These are phyloP conservation scores for Hedychridium roseum DNA, from an alignment of 2,888 invertebrate species.

Conservation along the genomic window DNA sequence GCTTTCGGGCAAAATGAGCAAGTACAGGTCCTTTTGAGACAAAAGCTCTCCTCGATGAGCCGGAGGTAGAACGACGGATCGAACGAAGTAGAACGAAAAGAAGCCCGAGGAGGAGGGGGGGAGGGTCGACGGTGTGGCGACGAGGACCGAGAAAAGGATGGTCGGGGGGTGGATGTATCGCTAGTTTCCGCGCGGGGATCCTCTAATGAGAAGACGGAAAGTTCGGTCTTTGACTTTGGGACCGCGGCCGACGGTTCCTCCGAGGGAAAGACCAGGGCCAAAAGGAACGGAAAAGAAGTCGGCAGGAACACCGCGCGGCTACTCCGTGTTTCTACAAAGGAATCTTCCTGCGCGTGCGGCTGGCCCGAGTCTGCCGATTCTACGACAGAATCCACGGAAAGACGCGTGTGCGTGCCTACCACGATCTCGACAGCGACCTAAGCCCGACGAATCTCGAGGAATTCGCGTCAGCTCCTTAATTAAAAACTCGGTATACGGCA, in stretches of 20 bases:
- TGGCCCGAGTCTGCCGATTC: too few relatives aligned
- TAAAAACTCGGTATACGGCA: slow-evolving; percentile 58
- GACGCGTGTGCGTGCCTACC: slow-evolving; percentile 6
- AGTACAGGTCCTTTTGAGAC: slow-evolving; percentile 59
- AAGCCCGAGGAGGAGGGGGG: slow-evolving; percentile 8
- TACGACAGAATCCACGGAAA: too few relatives aligned
- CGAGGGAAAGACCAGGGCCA: slow-evolving; percentile 35
- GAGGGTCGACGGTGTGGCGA: slow-evolving; percentile 18
- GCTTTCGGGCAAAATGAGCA: slow-evolving; percentile 53
- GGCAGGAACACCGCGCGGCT: slow-evolving; percentile 31
- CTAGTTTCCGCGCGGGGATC: slow-evolving; percentile 34
- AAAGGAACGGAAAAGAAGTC: slow-evolving; percentile 24
- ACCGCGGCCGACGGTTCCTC: slow-evolving; percentile 31
- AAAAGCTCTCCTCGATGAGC: slow-evolving; percentile 47
- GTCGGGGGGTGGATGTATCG: slow-evolving; percentile 37
- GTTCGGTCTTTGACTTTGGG: slow-evolving; percentile 49
- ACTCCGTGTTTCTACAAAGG: slow-evolving; percentile 41
- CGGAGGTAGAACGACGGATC: slow-evolving; percentile 20
- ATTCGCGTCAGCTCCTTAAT: slow-evolving; percentile 56
- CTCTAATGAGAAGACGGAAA: slow-evolving; percentile 48
- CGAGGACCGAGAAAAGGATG: slow-evolving; percentile 1
- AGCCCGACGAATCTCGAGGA: slow-evolving; percentile 49
- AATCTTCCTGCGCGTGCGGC: too few relatives aligned
- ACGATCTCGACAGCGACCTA: slow-evolving; percentile 15
- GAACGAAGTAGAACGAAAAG: slow-evolving; percentile 20